A percentile compares a stretch with the other conserved stretches of the same genome.
These are phyloP conservation scores for Pseudanteris insignis DNA, from an alignment of 2,888 invertebrate species.

Conservation along the genomic window DNA sequence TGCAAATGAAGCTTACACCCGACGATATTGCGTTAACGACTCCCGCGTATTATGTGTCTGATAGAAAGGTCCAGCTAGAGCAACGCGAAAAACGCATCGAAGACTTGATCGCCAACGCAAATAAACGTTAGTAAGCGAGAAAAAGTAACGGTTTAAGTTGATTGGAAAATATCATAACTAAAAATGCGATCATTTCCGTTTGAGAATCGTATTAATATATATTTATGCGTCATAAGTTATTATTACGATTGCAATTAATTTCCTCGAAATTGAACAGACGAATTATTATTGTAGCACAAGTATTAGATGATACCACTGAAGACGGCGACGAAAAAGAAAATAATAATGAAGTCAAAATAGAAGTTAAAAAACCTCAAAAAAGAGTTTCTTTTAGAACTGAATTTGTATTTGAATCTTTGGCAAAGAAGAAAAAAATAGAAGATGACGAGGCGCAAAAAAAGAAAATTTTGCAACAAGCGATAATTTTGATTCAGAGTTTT, in stretches of 20 bases:
- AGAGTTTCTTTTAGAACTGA: conserved; percentile 15
- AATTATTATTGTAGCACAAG: too few relatives aligned
- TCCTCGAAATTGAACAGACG: too few relatives aligned
- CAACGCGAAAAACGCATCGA: conserved; percentile 55
- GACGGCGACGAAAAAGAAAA: too few relatives aligned
- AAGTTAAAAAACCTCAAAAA: conserved; percentile 5
- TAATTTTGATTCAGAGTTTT: conserved; percentile 53
- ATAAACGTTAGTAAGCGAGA: conserved; percentile 43
- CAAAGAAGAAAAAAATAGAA: conserved; percentile 22
- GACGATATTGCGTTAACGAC: conserved; percentile 73
- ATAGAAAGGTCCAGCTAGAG: conserved; percentile 61
- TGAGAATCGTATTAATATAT: too few relatives aligned
- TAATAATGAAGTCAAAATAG: too few relatives aligned
- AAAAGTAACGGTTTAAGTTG: conserved; percentile 10
- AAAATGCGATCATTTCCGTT: not conserved
- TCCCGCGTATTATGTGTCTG: conserved; percentile 73
- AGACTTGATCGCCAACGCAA: conserved; percentile 49
- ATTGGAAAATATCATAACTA: not conserved
- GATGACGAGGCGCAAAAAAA: conserved; percentile 34
- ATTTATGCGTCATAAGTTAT: too few relatives aligned
- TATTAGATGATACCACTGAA: too few relatives aligned
- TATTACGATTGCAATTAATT: too few relatives aligned
- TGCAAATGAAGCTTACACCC: conserved; percentile 76
- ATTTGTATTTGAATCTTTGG: conserved; percentile 7
- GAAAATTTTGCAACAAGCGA: conserved; percentile 34